Percentiles rank a stretch among this genome's conserved stretches.
phyloP scores from a whole-genome alignment of 2,113 vertebrate genomes.

The Hirundichthys speculiger region DNA sequence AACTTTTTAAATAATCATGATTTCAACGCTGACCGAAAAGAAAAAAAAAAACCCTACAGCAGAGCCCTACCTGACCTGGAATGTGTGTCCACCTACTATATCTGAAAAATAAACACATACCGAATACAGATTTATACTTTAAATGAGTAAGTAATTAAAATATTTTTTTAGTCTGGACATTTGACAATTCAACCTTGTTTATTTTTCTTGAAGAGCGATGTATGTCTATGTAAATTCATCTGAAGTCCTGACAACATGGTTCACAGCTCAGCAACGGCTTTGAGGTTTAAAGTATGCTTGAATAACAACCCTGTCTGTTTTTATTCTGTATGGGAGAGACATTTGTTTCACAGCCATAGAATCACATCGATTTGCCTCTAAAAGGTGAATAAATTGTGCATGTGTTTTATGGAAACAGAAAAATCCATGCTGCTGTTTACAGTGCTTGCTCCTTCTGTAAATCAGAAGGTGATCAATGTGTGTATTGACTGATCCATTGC shows the following conservation, averaged over 20 bases:
- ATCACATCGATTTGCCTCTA: conserved; percentile 61
- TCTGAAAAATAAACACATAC: too few relatives aligned
- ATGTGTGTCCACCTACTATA: too few relatives aligned
- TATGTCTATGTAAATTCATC: conserved; percentile 23
- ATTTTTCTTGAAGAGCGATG: conserved; percentile 7
- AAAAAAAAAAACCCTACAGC: too few relatives aligned
- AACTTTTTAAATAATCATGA: too few relatives aligned
- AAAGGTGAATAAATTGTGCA: conserved; percentile 69
- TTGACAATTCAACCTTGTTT: not conserved
- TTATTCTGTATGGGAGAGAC: conserved; percentile 37
- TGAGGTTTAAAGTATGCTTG: conserved; percentile 57
- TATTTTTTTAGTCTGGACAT: not conserved
- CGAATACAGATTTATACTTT: too few relatives aligned
- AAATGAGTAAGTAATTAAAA: too few relatives aligned
- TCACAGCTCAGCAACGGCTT: conserved; percentile 21
- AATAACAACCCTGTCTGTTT: conserved; percentile 60
- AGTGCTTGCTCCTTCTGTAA: conserved; percentile 69
- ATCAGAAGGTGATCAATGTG: conserved; percentile 72
- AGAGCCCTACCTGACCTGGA: too few relatives aligned
- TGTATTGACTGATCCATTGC: conserved; percentile 68
- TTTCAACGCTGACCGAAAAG: too few relatives aligned
- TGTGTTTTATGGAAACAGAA: conserved; percentile 71
- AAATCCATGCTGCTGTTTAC: conserved; percentile 79
- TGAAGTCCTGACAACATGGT: not conserved
- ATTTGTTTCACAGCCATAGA: conserved; percentile 29